These are phyloP conservation scores for Antechinus flavipes DNA, from an alignment of 2,113 vertebrate species.

Conservation along the genomic window DNA sequence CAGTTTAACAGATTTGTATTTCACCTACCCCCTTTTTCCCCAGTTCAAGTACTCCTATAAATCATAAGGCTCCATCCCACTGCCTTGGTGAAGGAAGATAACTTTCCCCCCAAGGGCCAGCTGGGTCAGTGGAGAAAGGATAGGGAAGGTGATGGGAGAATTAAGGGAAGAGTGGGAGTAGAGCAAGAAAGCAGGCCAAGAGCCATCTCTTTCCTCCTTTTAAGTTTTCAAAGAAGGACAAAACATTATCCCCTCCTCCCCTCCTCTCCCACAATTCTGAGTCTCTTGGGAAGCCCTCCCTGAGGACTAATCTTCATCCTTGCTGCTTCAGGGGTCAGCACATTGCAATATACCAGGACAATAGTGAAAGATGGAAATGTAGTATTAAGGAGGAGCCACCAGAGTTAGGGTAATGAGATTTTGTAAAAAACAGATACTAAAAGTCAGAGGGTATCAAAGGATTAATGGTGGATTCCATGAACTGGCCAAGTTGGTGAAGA, in stretches of 20 bases:
- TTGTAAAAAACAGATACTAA: not conserved
- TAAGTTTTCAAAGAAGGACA: not conserved
- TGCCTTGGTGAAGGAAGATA: not conserved
- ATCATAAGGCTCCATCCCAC: not conserved
- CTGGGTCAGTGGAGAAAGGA: not conserved
- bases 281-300: not conserved
- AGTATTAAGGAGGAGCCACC: not conserved
- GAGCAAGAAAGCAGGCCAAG: not conserved
- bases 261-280: no score
- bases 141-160: not conserved
- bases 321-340: not conserved
- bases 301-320: not conserved
- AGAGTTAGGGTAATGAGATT: not conserved
- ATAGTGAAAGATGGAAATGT: not conserved
- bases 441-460: not conserved
- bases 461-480: not conserved
- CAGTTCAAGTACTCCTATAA: not conserved
- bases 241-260: not conserved
- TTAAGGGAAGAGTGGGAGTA: not conserved
- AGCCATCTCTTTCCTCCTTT: not conserved
- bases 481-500: not conserved
- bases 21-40: not conserved
- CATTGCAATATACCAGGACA: not conserved
- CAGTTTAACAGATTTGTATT: not conserved
- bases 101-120: not conserved